These are phyloP conservation scores for Parazoanthus darwini DNA, from an alignment of 92 coral and sea anemone species.

Conservation along the genomic window DNA sequence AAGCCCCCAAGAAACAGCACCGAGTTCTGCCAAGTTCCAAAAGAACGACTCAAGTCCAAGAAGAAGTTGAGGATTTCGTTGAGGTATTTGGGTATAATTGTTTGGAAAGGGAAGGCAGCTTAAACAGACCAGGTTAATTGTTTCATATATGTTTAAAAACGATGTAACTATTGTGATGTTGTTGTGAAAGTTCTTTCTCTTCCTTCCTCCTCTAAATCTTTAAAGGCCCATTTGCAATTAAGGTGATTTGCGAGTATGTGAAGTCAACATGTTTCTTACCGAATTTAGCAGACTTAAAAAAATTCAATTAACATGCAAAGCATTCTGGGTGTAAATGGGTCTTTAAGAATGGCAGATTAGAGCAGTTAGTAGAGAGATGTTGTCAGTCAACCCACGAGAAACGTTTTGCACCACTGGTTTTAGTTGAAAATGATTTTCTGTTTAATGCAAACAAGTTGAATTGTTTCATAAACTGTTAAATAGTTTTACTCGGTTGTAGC, in stretches of 20 bases:
- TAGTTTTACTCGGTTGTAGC: neutral
- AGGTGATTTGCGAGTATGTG: neutral
- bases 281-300: neutral
- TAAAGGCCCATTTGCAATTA: neutral
- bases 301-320: neutral
- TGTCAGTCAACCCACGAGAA: neutral
- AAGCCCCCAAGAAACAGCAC: neutral
- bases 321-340: neutral
- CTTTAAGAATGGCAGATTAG: neutral
- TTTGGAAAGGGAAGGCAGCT: neutral
- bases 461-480: neutral
- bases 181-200: neutral
- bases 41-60: neutral
- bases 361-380: neutral
- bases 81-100: neutral
- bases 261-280: neutral
- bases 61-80: neutral
- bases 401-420: neutral
- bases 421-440: neutral
- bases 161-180: neutral
- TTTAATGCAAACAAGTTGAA: too few species aligned
- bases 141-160: too few species aligned
- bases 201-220: too few species aligned
- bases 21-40: neutral
- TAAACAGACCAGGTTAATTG: neutral